Conservation (phyloP, 2,113 vertebrate species). For the Murina feae region DNA sequence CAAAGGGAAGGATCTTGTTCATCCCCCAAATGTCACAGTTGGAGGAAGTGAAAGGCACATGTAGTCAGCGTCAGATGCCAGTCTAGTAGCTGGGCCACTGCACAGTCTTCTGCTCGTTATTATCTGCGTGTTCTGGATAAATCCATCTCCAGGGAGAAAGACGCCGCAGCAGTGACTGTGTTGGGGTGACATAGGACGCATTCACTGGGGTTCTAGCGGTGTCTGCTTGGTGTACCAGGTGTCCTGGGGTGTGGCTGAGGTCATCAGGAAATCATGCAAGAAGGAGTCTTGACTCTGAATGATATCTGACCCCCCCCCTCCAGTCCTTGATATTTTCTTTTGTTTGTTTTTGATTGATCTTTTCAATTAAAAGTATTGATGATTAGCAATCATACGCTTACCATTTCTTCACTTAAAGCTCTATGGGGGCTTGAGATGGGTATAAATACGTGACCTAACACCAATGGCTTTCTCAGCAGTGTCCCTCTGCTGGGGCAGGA, state of each 20-base stretch:
- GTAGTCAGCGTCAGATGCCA: background rate
- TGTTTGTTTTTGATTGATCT: background rate
- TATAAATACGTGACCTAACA: background rate
- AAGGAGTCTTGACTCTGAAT: background rate
- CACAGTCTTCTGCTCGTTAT: background rate
- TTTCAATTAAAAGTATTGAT: background rate
- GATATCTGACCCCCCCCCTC: background rate
- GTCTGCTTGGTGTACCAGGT: background rate
- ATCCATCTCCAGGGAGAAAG: background rate
- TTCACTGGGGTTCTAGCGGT: background rate
- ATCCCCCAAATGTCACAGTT: background rate
- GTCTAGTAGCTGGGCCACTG: background rate
- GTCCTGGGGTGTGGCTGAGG: background rate
- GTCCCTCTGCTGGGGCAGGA: background rate
- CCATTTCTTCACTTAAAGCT: background rate
- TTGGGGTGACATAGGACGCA: background rate
- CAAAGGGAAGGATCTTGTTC: background rate
- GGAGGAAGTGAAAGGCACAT: background rate
- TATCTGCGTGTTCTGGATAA: background rate
- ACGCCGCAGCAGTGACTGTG: background rate
- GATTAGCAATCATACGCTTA: background rate
- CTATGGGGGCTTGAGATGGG: background rate
- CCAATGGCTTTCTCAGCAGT: background rate
- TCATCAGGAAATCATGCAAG: conserved; percentile 20
- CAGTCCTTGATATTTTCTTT: background rate